A percentile compares a stretch with the other conserved stretches of the same genome.
Conservation (phyloP, 2,797 vertebrate genomes). For the Odontamblyopus lacepedii region DNA sequence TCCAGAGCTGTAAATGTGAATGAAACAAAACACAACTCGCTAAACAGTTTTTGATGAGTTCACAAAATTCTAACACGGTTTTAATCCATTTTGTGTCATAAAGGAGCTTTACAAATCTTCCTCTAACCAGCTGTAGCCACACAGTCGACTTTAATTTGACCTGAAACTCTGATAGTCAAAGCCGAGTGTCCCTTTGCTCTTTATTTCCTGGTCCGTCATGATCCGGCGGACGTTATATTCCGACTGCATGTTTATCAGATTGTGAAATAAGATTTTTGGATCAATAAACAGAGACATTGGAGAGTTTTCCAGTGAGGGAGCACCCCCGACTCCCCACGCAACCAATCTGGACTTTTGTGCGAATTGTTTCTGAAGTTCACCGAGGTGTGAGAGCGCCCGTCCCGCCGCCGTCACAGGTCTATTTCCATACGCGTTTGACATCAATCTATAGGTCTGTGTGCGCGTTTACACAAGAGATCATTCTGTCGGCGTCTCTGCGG, state of each 20-base stretch:
- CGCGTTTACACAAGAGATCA: conserved; percentile 21
- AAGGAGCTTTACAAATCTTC: no score
- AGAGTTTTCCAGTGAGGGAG: conserved; percentile 17
- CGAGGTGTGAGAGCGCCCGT: conserved; percentile 12
- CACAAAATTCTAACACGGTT: no score
- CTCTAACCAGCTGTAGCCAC: not conserved
- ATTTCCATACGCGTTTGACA: not conserved
- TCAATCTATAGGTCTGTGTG: conserved; percentile 4
- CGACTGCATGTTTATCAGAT: conserved; percentile 46
- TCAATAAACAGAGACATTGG: conserved; percentile 46
- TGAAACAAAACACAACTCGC: no score
- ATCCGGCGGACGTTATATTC: conserved; percentile 35
- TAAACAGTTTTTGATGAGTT: no score
- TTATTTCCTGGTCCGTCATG: conserved; percentile 15
- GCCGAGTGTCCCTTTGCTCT: not conserved
- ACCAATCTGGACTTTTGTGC: conserved; percentile 20
- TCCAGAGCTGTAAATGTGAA: no score
- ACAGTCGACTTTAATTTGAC: conserved; percentile 20
- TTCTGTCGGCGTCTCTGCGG: conserved; percentile 33
- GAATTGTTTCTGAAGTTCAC: conserved; percentile 12
- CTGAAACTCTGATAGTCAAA: not conserved
- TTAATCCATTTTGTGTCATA: no score
- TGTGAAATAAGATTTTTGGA: conserved; percentile 59
- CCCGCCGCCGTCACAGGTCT: conserved; percentile 8
- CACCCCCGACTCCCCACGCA: conserved; percentile 4